phyloP scores from a whole-genome alignment of 2,888 invertebrate genomes.

The Drosophila leonis region DNA sequence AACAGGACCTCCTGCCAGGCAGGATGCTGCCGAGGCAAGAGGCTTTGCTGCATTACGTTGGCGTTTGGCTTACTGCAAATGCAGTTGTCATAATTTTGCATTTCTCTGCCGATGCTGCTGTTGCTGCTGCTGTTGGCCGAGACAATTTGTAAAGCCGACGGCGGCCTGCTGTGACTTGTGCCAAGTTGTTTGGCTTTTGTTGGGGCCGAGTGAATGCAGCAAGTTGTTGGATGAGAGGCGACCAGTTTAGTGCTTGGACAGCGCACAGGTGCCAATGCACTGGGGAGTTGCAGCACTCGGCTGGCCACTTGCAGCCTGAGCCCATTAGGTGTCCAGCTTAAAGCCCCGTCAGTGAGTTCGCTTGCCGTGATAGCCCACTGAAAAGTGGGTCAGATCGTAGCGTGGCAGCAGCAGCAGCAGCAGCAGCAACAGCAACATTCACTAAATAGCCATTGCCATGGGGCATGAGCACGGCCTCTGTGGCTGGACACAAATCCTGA shows the following conservation, averaged over 20 bases:
- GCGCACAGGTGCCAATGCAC: slow-evolving; percentile 55
- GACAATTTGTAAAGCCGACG: slow-evolving; percentile 70
- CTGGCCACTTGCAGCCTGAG: slow-evolving; percentile 39
- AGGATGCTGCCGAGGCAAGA: slow-evolving; percentile 25
- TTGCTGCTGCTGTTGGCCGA: slow-evolving; percentile 24
- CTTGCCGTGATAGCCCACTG: slow-evolving; percentile 40
- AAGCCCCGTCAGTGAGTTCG: slow-evolving; percentile 43
- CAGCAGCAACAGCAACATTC: slow-evolving; percentile 56
- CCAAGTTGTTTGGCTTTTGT: slow-evolving; percentile 72
- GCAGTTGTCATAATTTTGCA: slow-evolving; percentile 82
- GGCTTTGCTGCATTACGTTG: slow-evolving; percentile 30
- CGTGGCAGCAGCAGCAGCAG: slow-evolving; percentile 54
- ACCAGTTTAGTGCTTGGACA: slow-evolving; percentile 45
- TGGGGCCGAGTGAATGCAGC: slow-evolving; percentile 49
- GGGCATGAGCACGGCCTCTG: slow-evolving; percentile 7
- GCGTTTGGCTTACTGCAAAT: slow-evolving; percentile 71
- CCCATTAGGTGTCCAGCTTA: slow-evolving; percentile 76
- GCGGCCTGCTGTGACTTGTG: slow-evolving; percentile 75
- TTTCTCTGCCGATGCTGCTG: slow-evolving; percentile 53
- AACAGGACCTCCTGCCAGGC: slow-evolving; percentile 39
- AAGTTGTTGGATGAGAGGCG: slow-evolving; percentile 65
- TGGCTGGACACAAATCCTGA: slow-evolving; percentile 73
- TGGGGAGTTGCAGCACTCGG: slow-evolving; percentile 1
- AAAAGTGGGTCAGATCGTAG: slow-evolving; percentile 72
- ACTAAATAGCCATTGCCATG: slow-evolving; percentile 70